Evolutionary conservation across 2,113 vertebrate genomes (phyloP), one percentile per base, ranked within the genome.

Genomic region (Acinonyx jubatus): DNA sequence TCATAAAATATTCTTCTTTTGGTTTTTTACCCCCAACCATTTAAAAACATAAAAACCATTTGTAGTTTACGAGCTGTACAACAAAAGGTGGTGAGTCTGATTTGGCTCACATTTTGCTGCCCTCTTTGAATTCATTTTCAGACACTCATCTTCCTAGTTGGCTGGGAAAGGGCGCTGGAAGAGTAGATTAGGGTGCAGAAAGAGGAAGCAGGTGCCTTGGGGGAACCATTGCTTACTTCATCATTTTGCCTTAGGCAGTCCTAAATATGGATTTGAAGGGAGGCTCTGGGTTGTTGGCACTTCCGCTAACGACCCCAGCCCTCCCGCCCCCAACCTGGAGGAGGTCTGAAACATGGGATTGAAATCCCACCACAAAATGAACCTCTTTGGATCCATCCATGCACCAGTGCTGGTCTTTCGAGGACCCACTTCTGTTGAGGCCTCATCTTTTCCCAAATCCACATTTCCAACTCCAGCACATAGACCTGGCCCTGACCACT

Each of bases 171-270:
- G 31, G 13, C 5, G 4, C 21, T 33, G 31, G 83, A 69, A 52
- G 27, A 69, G 52, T 23, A 50, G 55, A 90, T 45, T 18, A 31
- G 38, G 76, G 52, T 84, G 18, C 36, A 76, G 81, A 81, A 87
- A 80, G 92, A 89, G 89, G 89, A 96, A 95, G 92, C 11, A 8
- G 92, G 76, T 82, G 4, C n/a, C 45, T 55, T 82, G 29, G 45
- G 89, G 94, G 66, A 97, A 33, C 76, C 63, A 85, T 0, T 41
- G 66, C 65, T 97, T 71, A 81, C 52, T 74, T 96, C 65, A 91
- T 73, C 52, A 50, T 86, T 92, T 93, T 69, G 80, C 55, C 81
- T 76, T 16, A 41, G 69, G 68, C 38, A 76, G 55, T 27, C 80
- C 95, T 85, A 94, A 81, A 71, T 63, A 61, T 13, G 76, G 91